Evolutionary conservation across 2,888 invertebrate species (phyloP).

Genomic region (Argyra leucocephala): DNA sequence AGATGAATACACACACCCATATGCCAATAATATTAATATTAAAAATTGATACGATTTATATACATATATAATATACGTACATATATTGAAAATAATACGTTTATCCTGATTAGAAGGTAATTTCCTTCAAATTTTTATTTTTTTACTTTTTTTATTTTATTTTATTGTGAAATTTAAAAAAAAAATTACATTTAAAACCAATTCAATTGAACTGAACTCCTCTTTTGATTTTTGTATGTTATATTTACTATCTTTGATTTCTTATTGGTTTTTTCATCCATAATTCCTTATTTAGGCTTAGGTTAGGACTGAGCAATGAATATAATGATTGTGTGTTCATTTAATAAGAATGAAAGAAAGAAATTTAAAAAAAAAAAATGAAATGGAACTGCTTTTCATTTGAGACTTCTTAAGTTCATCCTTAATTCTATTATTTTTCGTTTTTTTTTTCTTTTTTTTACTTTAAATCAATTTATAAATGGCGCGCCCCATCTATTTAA

Average conservation of each 20-base stretch:
- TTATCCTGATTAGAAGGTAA: conserved; percentile 1
- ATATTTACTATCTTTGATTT: not conserved
- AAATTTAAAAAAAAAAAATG: no score
- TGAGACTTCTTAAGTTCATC: not conserved
- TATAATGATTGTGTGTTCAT: not conserved
- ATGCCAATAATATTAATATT: not conserved
- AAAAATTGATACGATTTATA: not conserved
- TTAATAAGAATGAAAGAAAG: not conserved
- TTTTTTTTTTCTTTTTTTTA: not conserved
- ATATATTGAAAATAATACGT: not conserved
- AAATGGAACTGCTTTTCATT: no score
- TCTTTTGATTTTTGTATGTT: not conserved
- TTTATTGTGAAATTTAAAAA: not conserved
- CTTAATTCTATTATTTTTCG: not conserved
- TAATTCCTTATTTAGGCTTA: not conserved
- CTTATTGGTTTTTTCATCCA: not conserved
- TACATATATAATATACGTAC: not conserved
- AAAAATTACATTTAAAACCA: not conserved
- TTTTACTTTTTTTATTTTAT: not conserved
- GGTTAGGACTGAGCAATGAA: not conserved
- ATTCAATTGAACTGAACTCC: not conserved
- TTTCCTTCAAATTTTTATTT: not conserved
- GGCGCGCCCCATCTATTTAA: no score
- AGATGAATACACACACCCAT: not conserved
- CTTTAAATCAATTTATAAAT: no score